Conservation (phyloP, 2,113 vertebrate genomes). For the Psophia crepitans region DNA sequence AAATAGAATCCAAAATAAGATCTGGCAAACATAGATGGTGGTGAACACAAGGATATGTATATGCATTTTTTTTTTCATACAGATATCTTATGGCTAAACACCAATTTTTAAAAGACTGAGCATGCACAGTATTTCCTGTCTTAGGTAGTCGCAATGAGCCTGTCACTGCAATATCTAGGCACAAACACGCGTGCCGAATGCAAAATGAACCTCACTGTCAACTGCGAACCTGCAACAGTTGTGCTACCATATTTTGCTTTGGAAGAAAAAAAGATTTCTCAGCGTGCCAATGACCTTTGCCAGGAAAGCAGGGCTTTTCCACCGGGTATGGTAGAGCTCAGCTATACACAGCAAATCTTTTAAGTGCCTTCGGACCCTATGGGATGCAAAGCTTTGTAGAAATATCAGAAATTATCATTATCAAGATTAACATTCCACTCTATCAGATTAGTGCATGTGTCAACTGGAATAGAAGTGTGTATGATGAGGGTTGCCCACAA, state of each 20-base stretch:
- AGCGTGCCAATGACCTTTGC: background rate
- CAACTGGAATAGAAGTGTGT: background rate
- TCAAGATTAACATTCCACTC: background rate
- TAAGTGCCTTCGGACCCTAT: background rate
- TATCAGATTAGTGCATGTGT: slow-evolving; percentile 21
- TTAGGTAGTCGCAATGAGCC: background rate
- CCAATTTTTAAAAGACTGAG: background rate
- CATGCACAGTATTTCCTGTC: background rate
- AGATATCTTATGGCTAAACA: background rate
- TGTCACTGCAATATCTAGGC: background rate
- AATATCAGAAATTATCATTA: slow-evolving; percentile 21
- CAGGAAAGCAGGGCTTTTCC: background rate
- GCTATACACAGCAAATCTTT: background rate
- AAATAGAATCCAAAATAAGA: slow-evolving; percentile 51
- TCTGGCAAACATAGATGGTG: background rate
- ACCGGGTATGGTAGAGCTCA: background rate
- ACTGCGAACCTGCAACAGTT: background rate
- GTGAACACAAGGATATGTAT: background rate
- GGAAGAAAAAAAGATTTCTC: background rate
- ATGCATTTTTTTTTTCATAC: background rate
- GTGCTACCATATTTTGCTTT: background rate
- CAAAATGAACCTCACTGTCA: background rate
- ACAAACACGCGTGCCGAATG: background rate
- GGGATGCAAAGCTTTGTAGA: background rate
- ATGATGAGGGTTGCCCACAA: background rate